Base-by-base conservation (phyloP, 1,140 invertebrate genomes). In the Diorhabda elongata region DNA sequence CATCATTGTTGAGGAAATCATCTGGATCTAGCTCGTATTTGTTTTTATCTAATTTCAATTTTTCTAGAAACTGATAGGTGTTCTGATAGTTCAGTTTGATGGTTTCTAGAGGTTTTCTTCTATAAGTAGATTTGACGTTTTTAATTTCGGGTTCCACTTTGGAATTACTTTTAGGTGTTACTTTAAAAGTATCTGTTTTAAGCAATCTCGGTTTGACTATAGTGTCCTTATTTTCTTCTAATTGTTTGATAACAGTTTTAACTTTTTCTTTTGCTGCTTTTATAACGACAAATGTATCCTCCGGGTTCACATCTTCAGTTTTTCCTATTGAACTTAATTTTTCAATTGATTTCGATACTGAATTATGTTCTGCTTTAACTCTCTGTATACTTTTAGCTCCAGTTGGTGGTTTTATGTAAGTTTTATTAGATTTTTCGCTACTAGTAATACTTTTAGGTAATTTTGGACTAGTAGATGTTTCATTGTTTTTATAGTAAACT, bases 191-290 rank as follows among this genome's bases (percentile, higher is more conserved):
- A 44, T 72, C 65, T 9, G 47, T 73, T 68, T 58, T 58, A 42
- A 57, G 5, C 11, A 62, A 61, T 68, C 67, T 69, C 42, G 47
- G n/a, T 3, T 42, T 60, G 63, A 65, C 9, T 26, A 56, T 8
- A 44, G 45, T 42, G 6, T 71, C 41, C 26, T 66, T 66, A 5
- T 58, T 62, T 11, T 59, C 61, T 45, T 71, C 71, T 3, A 74
- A 47, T 65, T 75, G 74, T 56, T 74, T 63, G 11, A 73, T 64
- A 3, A 71, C 71, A 56, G 60, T 73, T 64, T 71, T 74, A 3
- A 76, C 70, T 44, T 72, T 71, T 61, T 74, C 71, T 61, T 70
- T 73, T 44, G 68, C 61, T 5, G 57, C 57, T 59, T 69, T 72
- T 2, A 70, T 5, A 6, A 62, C 71, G 3, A 70, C 58, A 58